Conservation (phyloP, 1,140 invertebrate species). For the Meloidogyne exigua region DNA sequence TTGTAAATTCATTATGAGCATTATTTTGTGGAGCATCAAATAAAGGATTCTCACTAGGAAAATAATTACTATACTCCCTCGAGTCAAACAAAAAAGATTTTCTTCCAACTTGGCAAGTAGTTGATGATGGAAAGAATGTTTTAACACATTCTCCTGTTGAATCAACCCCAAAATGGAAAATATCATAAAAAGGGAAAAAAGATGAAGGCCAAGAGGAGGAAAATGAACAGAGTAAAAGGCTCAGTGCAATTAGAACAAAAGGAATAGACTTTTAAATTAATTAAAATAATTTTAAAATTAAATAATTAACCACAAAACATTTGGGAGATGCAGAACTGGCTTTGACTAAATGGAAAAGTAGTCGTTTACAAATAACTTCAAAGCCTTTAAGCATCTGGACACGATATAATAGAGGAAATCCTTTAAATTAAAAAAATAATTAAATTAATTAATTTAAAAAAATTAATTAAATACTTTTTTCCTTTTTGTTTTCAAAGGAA, state of each 20-base stretch:
- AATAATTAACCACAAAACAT: slow-evolving; percentile 9
- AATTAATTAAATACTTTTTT: neutral
- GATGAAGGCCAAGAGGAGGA: slow-evolving; percentile 13
- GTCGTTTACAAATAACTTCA: slow-evolving; percentile 20
- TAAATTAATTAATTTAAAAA: neutral
- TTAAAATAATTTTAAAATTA: neutral
- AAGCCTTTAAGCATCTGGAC: slow-evolving; percentile 21
- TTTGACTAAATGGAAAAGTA: slow-evolving; percentile 26
- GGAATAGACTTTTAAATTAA: slow-evolving; percentile 6
- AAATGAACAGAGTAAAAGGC: neutral
- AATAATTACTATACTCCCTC: slow-evolving; percentile 8
- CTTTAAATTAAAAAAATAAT: neutral
- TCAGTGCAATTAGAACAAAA: neutral
- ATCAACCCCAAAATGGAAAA: slow-evolving; percentile 7
- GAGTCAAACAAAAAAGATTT: neutral
- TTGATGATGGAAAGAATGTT: neutral
- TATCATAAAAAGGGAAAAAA: slow-evolving; percentile 11
- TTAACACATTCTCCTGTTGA: neutral
- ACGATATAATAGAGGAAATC: slow-evolving; percentile 9
- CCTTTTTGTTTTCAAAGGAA: neutral
- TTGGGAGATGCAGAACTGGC: slow-evolving; percentile 15
- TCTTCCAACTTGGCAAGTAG: neutral
- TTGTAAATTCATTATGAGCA: slow-evolving; percentile 14
- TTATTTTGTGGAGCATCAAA: slow-evolving; percentile 19
- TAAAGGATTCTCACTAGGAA: slow-evolving; percentile 14